Evolutionary conservation across 2,888 invertebrate species (phyloP), one percentile per base, ranked within the genome.

Genomic region (Hypomecis atomaria): DNA sequence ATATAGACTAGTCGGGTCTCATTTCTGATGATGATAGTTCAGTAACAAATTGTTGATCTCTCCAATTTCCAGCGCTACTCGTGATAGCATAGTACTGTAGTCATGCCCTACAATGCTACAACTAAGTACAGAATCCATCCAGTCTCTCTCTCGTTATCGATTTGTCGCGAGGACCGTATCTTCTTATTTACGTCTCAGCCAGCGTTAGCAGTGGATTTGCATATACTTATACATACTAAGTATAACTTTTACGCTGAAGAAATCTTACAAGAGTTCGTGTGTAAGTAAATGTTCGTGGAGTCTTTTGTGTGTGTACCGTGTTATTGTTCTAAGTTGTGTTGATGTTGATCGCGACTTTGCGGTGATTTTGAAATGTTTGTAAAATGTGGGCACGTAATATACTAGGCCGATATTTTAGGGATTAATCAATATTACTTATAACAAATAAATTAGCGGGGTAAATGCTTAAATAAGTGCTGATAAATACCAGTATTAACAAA

Each of bases 141-240:
- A 43, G 65, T 56, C 42, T 52, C 52, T 42, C 47, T 60, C 49
- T 64, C 47, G 48, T 45, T 74, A 74, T 74, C 73, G 74, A 74
- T 74, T 74, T 66, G 73, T 74, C 71, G 68, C 71, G 67, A 52
- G 62, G 65, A 61, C 55, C 65, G 60, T 62, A 67, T 65, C 65
- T 66, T 62, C 52, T 67, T 72, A 70, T 72, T 72, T 71, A 74
- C 70, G 71, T 70, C 69, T 67, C 58, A 48, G 54, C 42, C 58
- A 48, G 54, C 42, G 10, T 44, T 10, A 56, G 61, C 61, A 67
- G 50, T 62, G 65, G 65, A 70, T 71, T 68, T 70, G 62, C 59
- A 65, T 66, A 66, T 52, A 60, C 62, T 53, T 36, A 56, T 33
- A 5, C 43, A 53, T 36, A 23, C 33, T 56, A 36, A 47, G 49